Percentiles rank a stretch among this genome's conserved stretches.
Conservation (phyloP, 2,888 invertebrate genomes). For the Lasius platythorax region DNA sequence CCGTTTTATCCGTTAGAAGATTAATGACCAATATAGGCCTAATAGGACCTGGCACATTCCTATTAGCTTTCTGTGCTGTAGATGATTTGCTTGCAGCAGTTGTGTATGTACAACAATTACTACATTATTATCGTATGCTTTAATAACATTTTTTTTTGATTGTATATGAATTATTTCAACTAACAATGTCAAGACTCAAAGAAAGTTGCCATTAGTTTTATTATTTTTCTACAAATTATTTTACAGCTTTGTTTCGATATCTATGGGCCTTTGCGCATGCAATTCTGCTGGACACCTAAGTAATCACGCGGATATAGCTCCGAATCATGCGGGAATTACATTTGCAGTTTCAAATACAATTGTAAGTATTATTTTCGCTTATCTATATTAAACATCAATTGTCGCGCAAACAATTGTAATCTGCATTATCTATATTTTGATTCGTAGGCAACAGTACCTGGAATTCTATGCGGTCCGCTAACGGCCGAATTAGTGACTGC, state of each 20-base stretch:
- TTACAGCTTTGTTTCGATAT: constrained; percentile 90
- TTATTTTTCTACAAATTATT: constrained; percentile 17
- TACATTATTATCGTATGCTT: neutral
- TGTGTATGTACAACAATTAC: constrained; percentile 86
- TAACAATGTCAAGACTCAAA: too few species aligned
- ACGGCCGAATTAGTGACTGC: constrained; percentile 91
- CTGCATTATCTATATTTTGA: neutral
- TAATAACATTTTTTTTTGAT: constrained; percentile 25
- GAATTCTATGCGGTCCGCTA: constrained; percentile 92
- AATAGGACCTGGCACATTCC: constrained; percentile 90
- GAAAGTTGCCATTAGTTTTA: too few species aligned
- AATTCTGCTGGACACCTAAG: constrained; percentile 92
- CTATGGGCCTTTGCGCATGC: constrained; percentile 92
- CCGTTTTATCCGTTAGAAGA: constrained; percentile 90
- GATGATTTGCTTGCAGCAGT: constrained; percentile 90
- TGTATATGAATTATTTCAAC: neutral
- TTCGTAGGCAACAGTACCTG: constrained; percentile 90
- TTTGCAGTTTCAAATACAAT: constrained; percentile 92
- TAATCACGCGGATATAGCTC: constrained; percentile 92
- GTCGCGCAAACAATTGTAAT: neutral
- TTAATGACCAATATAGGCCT: constrained; percentile 91
- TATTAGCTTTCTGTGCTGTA: constrained; percentile 91
- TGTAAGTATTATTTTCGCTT: constrained; percentile 81
- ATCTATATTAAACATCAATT: neutral
- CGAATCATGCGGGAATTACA: constrained; percentile 92